Evolutionary conservation across 37 sponge, comb jelly and placozoan genomes (phyloP).

Genomic region (Crambe crambe): DNA sequence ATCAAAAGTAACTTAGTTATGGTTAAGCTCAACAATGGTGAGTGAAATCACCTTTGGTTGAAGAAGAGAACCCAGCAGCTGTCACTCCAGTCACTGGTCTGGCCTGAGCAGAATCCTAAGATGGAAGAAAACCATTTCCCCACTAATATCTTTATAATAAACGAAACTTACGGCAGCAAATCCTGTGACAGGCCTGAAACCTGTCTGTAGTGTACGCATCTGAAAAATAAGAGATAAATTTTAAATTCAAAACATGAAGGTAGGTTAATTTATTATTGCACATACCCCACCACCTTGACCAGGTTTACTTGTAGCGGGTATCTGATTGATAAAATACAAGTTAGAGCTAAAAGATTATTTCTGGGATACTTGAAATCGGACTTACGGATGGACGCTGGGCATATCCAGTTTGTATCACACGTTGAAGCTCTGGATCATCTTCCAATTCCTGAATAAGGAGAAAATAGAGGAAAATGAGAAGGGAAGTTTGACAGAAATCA

Average conservation of each 20-base stretch:
- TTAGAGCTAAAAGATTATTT: neutral
- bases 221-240: neutral
- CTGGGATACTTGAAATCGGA: constrained; percentile 7
- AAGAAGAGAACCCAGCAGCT: constrained; percentile 85
- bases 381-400: constrained; percentile 85
- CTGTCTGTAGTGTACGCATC: neutral
- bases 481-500: neutral
- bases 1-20: too few species aligned
- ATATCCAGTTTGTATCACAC: constrained; percentile 89
- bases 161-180: constrained; percentile 31
- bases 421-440: constrained; percentile 89
- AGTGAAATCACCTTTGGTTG: neutral
- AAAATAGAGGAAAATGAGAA: neutral
- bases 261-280: neutral
- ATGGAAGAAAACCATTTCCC: neutral
- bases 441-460: constrained; percentile 71
- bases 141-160: neutral
- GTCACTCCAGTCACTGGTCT: constrained; percentile 93
- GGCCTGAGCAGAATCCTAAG: constrained; percentile 66
- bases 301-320: neutral
- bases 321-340: neutral
- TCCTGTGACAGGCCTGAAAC: constrained; percentile 34
- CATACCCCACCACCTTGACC: constrained; percentile 18
- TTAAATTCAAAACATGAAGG: neutral
- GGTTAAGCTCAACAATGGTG: too few species aligned